Evolutionary conservation across 2,888 invertebrate species (phyloP).

Genomic region (Brenthis daphne): DNA sequence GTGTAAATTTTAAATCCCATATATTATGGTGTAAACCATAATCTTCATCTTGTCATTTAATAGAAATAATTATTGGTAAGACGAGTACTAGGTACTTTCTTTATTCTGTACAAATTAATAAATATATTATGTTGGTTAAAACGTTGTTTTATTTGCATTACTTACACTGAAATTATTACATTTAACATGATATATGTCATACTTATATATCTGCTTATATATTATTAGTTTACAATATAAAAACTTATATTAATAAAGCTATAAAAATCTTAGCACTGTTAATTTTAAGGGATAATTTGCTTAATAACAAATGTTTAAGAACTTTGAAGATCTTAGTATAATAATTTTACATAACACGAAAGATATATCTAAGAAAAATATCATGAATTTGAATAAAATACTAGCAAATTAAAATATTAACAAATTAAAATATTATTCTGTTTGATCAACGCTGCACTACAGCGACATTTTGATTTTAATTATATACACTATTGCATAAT

Average conservation of each 20-base stretch:
- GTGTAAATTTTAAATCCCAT: constrained; percentile 47
- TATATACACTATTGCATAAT: not conserved
- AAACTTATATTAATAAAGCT: constrained; percentile 18
- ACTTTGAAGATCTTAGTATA: no score
- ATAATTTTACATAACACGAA: no score
- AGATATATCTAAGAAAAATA: no score
- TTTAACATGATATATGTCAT: not conserved
- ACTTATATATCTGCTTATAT: not conserved
- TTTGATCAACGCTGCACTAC: not conserved
- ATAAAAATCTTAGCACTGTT: not conserved
- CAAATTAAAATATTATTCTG: no score
- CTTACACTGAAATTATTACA: not conserved
- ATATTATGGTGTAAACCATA: constrained; percentile 49
- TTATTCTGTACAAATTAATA: constrained; percentile 75
- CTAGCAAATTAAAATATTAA: no score
- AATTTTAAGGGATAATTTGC: not conserved
- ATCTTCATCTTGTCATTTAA: constrained; percentile 58
- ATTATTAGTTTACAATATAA: not conserved
- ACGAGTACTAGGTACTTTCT: constrained; percentile 69
- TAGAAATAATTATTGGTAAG: constrained; percentile 49
- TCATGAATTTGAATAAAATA: no score
- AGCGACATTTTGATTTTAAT: not conserved
- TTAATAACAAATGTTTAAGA: not conserved
- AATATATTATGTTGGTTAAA: constrained; percentile 75
- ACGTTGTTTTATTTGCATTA: constrained; percentile 40